These are phyloP conservation scores for Lagopus leucura DNA, from an alignment of 2,113 vertebrate genomes.

Conservation along the genomic window DNA sequence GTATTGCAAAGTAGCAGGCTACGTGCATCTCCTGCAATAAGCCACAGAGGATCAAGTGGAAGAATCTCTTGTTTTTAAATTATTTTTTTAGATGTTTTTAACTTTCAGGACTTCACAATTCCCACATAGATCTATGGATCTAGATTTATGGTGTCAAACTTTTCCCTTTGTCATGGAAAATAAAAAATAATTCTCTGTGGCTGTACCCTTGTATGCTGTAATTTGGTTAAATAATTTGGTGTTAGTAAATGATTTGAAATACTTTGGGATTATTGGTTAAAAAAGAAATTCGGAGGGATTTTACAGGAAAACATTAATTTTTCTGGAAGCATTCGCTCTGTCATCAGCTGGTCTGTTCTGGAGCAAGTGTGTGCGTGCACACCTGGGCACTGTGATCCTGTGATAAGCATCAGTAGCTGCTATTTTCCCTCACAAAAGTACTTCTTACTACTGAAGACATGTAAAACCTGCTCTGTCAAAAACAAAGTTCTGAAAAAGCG, in stretches of 20 bases:
- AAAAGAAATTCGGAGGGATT: background rate
- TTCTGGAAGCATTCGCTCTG: background rate
- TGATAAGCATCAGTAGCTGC: background rate
- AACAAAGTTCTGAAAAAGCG: background rate
- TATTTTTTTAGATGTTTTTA: background rate
- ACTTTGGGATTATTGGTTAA: background rate
- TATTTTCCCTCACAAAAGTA: constrained; percentile 12
- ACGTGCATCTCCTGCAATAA: accelerated
- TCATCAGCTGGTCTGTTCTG: background rate
- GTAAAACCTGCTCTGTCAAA: background rate
- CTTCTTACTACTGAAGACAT: background rate
- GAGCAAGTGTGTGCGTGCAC: background rate
- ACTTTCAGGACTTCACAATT: background rate
- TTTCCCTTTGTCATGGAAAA: background rate
- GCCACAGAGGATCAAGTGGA: background rate
- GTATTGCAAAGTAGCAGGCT: background rate
- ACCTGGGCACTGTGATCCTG: background rate
- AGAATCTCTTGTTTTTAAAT: background rate
- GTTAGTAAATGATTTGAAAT: background rate
- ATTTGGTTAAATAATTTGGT: background rate
- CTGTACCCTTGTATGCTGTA: background rate
- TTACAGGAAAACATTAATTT: background rate
- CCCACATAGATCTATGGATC: background rate
- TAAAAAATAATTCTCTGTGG: background rate
- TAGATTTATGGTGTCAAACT: background rate